phyloP scores from a whole-genome alignment of 2,888 invertebrate genomes.

The Drosophila kuntzei region DNA sequence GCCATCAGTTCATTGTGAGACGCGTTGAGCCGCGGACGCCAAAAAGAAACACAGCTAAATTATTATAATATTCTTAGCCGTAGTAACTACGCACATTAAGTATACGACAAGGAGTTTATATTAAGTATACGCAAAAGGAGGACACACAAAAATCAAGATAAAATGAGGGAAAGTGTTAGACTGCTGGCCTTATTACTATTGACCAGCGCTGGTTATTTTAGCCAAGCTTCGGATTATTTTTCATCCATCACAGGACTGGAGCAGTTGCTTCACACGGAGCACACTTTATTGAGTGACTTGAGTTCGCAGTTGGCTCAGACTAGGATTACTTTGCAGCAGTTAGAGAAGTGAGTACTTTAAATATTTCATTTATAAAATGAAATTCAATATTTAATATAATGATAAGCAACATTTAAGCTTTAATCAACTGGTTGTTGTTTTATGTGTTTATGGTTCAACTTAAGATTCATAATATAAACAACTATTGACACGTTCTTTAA shows the following conservation, averaged over 20 bases:
- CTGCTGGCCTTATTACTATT: slow-evolving; percentile 37
- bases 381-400: not conserved
- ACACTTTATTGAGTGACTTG: slow-evolving; percentile 68
- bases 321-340: slow-evolving; percentile 50
- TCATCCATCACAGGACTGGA: slow-evolving; percentile 81
- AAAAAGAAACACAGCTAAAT: not conserved
- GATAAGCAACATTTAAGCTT: not conserved
- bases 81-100: slow-evolving; percentile 1
- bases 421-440: slow-evolving; percentile 19
- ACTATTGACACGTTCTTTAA: slow-evolving; percentile 28
- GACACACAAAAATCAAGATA: not conserved
- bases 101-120: not conserved
- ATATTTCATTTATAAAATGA: not conserved
- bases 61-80: slow-evolving; percentile 11
- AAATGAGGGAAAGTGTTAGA: slow-evolving; percentile 29
- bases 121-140: slow-evolving; percentile 7
- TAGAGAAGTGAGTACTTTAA: slow-evolving; percentile 71
- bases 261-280: slow-evolving; percentile 75
- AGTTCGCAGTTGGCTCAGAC: slow-evolving; percentile 62
- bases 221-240: slow-evolving; percentile 73
- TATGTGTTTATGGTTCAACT: slow-evolving; percentile 9
- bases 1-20: slow-evolving; percentile 63
- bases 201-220: slow-evolving; percentile 18
- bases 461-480: slow-evolving; percentile 9
- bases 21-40: slow-evolving; percentile 58